phyloP scores from a whole-genome alignment of 2,113 vertebrate genomes.

The Phylloscopus trochilus region DNA sequence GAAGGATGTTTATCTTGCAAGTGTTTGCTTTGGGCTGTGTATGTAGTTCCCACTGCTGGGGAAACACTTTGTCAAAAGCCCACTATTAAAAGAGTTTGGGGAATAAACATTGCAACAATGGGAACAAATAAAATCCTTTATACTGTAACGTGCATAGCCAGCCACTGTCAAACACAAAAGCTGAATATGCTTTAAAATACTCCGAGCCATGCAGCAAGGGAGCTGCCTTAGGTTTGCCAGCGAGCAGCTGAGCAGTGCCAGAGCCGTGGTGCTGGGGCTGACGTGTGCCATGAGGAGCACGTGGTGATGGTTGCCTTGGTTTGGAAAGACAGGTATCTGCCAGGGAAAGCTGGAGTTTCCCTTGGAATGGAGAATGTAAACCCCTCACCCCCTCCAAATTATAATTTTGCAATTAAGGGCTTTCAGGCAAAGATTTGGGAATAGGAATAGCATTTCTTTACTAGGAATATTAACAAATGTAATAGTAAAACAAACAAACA shows the following conservation, averaged over 20 bases:
- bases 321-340: no score
- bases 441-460: no score
- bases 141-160: background rate
- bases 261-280: accelerated
- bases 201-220: accelerated
- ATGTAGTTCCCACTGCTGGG: conserved; percentile 2
- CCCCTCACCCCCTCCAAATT: no score
- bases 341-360: no score
- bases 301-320: accelerated
- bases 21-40: conserved; percentile 35
- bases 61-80: conserved; percentile 39
- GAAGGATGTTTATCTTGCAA: conserved; percentile 47
- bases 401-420: no score
- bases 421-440: no score
- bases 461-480: no score
- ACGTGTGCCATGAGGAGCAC: background rate
- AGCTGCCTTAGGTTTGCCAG: background rate
- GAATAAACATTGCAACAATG: conserved; percentile 19
- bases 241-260: background rate
- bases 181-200: background rate
- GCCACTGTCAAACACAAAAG: background rate
- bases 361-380: no score
- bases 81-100: background rate
- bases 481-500: no score
- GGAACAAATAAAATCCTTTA: conserved; percentile 22